Conservation (phyloP, 1,140 invertebrate species). For the Myzus persicae region DNA sequence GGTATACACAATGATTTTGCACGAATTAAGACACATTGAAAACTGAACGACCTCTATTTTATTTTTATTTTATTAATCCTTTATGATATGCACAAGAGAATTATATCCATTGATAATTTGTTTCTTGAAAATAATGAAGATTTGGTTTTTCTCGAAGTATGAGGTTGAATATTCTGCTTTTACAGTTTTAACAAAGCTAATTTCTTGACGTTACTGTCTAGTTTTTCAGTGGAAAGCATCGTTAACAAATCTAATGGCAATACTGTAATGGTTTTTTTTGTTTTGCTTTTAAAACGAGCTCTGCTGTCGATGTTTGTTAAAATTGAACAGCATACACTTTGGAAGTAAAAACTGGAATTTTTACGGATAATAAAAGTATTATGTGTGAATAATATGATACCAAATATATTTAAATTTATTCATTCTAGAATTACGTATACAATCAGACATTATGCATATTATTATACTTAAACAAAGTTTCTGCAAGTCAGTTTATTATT, state of each 20-base stretch:
- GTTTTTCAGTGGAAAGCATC: not conserved
- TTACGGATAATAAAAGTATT: not conserved
- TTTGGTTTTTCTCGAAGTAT: not conserved
- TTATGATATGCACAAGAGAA: not conserved
- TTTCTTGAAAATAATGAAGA: not conserved
- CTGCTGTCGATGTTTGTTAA: too few relatives aligned
- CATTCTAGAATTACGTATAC: not conserved
- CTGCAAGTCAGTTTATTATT: not conserved
- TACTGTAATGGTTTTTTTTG: not conserved
- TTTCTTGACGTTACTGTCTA: not conserved
- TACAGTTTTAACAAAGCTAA: not conserved
- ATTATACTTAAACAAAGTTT: conserved; percentile 3
- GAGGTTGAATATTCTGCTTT: not conserved
- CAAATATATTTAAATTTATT: conserved; percentile 6
- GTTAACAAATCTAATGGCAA: not conserved
- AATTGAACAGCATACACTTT: not conserved
- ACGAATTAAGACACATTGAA: not conserved
- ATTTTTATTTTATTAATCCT: not conserved
- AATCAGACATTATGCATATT: not conserved
- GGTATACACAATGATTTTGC: not conserved
- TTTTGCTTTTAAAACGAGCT: too few relatives aligned
- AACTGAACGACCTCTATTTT: not conserved
- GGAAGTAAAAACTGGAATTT: not conserved
- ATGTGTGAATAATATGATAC: not conserved
- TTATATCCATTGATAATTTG: not conserved